Conservation (phyloP, 2,797 vertebrate genomes). For the Neopelma chrysocephalum region DNA sequence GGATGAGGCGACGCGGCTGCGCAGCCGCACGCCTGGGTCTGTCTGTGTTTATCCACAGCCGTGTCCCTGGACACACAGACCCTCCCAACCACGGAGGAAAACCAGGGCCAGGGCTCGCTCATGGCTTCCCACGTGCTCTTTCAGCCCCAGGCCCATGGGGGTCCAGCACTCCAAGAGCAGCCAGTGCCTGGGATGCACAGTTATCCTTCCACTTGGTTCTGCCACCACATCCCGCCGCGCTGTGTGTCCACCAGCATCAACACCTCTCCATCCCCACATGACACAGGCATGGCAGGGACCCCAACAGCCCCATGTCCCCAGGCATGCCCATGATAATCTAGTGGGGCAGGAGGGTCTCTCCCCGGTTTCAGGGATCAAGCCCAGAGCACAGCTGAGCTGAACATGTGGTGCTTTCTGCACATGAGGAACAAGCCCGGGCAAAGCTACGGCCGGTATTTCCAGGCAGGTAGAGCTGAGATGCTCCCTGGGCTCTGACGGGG, state of each 20-base stretch:
- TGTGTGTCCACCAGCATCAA: accelerated
- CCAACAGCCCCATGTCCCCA: accelerated
- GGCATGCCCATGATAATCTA: accelerated
- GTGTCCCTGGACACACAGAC: background rate
- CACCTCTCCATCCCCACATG: accelerated
- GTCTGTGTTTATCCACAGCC: background rate
- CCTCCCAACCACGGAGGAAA: background rate
- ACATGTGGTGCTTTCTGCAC: accelerated
- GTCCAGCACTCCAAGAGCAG: background rate
- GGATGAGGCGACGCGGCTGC: background rate
- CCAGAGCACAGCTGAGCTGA: background rate
- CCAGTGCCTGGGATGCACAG: accelerated
- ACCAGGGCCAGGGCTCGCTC: accelerated
- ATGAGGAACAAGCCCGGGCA: constrained; percentile 62
- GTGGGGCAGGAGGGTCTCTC: background rate
- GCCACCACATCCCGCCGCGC: accelerated
- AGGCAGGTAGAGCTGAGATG: background rate
- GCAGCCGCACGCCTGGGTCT: background rate
- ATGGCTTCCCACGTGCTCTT: accelerated
- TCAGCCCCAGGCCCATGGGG: accelerated
- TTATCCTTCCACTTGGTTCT: accelerated
- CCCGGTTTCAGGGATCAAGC: background rate
- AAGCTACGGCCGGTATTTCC: background rate
- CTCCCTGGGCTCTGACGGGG: accelerated
- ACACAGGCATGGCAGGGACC: accelerated